Percentiles rank a stretch among this genome's conserved stretches.
Conservation (phyloP, 2,797 vertebrate species). For the Poeciliopsis paucimaculata region DNA sequence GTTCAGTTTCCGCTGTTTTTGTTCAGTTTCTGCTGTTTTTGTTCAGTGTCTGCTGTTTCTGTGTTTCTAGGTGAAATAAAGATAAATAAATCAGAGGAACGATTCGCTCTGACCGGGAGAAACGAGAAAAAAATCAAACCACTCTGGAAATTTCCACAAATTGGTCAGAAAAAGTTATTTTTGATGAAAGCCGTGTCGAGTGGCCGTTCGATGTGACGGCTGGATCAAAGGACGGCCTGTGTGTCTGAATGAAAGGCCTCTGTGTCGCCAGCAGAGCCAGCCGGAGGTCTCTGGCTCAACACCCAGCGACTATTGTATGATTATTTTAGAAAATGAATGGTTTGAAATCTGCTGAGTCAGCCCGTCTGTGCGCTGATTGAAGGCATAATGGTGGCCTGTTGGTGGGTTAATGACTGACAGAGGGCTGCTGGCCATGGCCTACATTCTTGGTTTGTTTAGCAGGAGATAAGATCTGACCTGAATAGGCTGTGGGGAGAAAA, state of each 20-base stretch:
- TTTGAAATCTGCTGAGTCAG: constrained; percentile 23
- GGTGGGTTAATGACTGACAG: constrained; percentile 51
- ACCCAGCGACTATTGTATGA: constrained; percentile 19
- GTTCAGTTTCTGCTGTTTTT: too few species aligned
- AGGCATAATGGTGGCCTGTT: constrained; percentile 45
- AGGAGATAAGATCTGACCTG: constrained; percentile 35
- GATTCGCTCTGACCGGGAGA: not conserved
- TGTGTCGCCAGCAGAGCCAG: not conserved
- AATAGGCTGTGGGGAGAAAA: not conserved
- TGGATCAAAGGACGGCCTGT: not conserved
- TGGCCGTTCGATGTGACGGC: not conserved
- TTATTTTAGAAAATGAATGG: constrained; percentile 49
- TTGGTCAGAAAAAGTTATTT: not conserved
- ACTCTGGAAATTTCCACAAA: not conserved
- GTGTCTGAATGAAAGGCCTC: not conserved
- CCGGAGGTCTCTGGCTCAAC: constrained; percentile 19
- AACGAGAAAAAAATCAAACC: not conserved
- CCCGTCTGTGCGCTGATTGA: constrained; percentile 30
- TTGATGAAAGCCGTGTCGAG: not conserved
- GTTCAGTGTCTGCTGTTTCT: too few species aligned
- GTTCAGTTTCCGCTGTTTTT: too few species aligned
- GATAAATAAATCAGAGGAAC: too few species aligned
- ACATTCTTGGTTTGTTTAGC: constrained; percentile 58
- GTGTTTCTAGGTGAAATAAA: not conserved
- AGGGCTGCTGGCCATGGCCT: constrained; percentile 40